These are phyloP conservation scores for Cyphomyrmex costatus DNA, from an alignment of 1,140 invertebrate species.

Conservation along the genomic window DNA sequence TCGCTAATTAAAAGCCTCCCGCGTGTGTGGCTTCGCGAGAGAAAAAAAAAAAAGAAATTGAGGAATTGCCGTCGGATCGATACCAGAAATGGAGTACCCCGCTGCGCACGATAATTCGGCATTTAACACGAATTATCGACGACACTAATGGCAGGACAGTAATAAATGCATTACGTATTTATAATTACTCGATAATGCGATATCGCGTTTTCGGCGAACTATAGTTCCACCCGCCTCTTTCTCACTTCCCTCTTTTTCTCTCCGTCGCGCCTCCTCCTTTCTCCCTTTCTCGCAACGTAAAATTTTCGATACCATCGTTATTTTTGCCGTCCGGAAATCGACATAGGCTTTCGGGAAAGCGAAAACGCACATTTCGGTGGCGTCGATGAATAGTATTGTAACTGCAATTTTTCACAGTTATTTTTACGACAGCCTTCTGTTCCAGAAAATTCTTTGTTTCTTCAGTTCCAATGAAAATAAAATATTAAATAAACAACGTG, in stretches of 20 bases:
- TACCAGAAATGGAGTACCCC: background rate
- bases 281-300: background rate
- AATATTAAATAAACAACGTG: slow-evolving; percentile 7
- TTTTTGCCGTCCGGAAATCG: slow-evolving; percentile 23
- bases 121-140: slow-evolving; percentile 37
- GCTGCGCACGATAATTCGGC: slow-evolving; percentile 6
- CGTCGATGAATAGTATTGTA: slow-evolving; percentile 8
- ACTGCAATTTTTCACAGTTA: slow-evolving; percentile 18
- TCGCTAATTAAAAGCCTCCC: slow-evolving; percentile 38
- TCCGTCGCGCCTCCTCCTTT: background rate
- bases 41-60: background rate
- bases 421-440: background rate
- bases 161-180: slow-evolving; percentile 51
- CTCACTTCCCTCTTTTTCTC: background rate
- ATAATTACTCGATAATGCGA: slow-evolving; percentile 47
- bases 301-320: slow-evolving; percentile 18
- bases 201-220: background rate
- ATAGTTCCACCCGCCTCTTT: background rate
- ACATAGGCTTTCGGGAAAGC: background rate
- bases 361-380: background rate
- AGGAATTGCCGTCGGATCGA: background rate
- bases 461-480: slow-evolving; percentile 23
- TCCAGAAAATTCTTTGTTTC: background rate
- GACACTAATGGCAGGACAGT: background rate
- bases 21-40: background rate